These are phyloP conservation scores for Symphodus melops DNA, from an alignment of 2,113 vertebrate species.

Conservation along the genomic window DNA sequence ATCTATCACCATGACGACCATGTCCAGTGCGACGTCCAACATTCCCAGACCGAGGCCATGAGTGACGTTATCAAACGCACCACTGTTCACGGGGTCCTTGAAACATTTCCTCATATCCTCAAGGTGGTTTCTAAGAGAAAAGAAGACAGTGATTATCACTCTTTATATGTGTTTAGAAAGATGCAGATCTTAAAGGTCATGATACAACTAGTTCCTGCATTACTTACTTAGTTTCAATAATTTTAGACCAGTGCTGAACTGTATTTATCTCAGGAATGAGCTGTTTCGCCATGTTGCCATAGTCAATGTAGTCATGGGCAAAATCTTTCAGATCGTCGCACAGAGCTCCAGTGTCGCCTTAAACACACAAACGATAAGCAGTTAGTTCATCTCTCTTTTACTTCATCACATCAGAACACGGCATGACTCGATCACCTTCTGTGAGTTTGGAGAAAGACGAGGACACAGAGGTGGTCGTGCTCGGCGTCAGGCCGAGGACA, in stretches of 20 bases:
- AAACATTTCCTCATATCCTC: conserved; percentile 85
- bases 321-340: conserved; percentile 86
- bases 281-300: conserved; percentile 83
- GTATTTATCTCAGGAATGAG: conserved; percentile 83
- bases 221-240: conserved; percentile 84
- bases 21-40: conserved; percentile 81
- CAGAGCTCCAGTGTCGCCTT: conserved; percentile 83
- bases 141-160: background rate
- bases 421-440: conserved; percentile 72
- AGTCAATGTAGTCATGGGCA: conserved; percentile 83
- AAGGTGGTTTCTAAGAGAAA: conserved; percentile 79
- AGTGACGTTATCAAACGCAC: conserved; percentile 79
- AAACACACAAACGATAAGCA: conserved; percentile 12
- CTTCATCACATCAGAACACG: background rate
- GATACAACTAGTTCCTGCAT: background rate
- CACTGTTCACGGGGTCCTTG: conserved; percentile 78
- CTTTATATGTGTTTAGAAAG: background rate
- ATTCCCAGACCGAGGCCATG: conserved; percentile 84
- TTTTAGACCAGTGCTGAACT: conserved; percentile 88
- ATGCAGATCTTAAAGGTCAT: background rate
- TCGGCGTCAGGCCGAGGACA: conserved; percentile 82
- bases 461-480: conserved; percentile 85
- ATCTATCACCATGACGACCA: conserved; percentile 80
- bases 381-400: background rate
- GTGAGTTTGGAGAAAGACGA: conserved; percentile 87